These are phyloP conservation scores for Collichthys lucidus DNA, from an alignment of 2,113 vertebrate genomes.

Conservation along the genomic window DNA sequence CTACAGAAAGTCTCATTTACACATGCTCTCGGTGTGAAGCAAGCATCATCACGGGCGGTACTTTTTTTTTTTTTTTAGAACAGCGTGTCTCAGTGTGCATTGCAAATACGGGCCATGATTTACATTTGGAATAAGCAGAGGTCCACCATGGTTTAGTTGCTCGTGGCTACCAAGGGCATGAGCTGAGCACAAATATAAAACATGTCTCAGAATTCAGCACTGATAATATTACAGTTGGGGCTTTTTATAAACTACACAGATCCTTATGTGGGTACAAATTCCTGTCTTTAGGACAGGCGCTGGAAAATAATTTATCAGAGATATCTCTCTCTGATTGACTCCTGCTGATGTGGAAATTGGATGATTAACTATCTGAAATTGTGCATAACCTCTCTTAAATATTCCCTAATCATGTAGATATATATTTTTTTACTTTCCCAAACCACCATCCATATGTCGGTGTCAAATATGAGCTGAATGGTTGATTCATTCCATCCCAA, in stretches of 20 bases:
- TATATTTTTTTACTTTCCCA: conserved; percentile 41
- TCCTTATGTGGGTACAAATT: not conserved
- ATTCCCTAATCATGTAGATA: conserved; percentile 21
- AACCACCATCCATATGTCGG: conserved; percentile 60
- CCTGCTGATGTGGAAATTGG: conserved; percentile 45
- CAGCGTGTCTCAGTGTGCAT: not conserved
- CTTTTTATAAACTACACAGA: not conserved
- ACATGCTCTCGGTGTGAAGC: not conserved
- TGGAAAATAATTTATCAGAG: conserved; percentile 29
- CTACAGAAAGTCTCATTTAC: not conserved
- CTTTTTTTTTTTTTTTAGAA: not conserved
- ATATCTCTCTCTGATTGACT: conserved; percentile 32
- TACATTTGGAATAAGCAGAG: conserved; percentile 24
- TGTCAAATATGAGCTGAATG: conserved; percentile 67
- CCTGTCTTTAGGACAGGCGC: not conserved
- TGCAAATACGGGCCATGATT: conserved; percentile 20
- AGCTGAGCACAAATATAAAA: not conserved
- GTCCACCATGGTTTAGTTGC: not conserved
- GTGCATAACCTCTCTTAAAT: conserved; percentile 46
- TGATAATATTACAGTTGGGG: not conserved
- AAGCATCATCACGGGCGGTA: not conserved
- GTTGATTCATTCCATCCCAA: conserved; percentile 71
- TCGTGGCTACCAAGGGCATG: conserved; percentile 24
- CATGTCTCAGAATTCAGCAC: not conserved
- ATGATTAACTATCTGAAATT: conserved; percentile 59